phyloP scores from a whole-genome alignment of 1,140 invertebrate genomes.

The Anastatus disparis region DNA sequence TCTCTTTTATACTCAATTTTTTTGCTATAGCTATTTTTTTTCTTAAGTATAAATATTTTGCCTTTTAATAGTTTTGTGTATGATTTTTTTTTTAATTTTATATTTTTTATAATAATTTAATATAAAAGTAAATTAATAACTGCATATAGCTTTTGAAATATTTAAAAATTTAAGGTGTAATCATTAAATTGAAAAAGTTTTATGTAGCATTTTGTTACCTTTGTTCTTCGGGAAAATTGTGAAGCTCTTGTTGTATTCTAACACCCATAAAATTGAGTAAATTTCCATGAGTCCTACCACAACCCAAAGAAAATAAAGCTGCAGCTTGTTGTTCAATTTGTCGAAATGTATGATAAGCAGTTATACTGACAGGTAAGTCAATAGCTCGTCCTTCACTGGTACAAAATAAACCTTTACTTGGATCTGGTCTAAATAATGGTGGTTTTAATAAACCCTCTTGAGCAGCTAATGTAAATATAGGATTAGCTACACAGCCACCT shows the following conservation, averaged over 20 bases:
- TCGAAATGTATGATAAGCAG: slow-evolving; percentile 73
- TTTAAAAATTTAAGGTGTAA: too few species aligned
- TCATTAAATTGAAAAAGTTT: too few species aligned
- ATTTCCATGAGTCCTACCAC: slow-evolving; percentile 70
- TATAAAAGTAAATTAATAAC: too few species aligned
- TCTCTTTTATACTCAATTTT: too few species aligned
- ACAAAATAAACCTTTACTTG: slow-evolving; percentile 70
- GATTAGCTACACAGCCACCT: slow-evolving; percentile 73
- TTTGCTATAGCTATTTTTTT: too few species aligned
- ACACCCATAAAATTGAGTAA: slow-evolving; percentile 73
- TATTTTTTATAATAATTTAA: too few species aligned
- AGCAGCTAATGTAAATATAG: slow-evolving; percentile 73
- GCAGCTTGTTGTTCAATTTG: slow-evolving; percentile 74
- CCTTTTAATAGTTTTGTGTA: too few species aligned
- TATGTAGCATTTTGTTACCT: too few species aligned
- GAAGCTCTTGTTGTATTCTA: slow-evolving; percentile 74
- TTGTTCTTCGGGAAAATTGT: slow-evolving; percentile 75
- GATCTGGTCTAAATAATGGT: slow-evolving; percentile 64
- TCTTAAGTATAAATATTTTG: too few species aligned
- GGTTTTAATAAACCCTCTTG: slow-evolving; percentile 72
- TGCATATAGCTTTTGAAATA: too few species aligned
- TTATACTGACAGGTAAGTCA: slow-evolving; percentile 70
- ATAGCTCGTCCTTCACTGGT: slow-evolving; percentile 75
- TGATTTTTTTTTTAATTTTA: too few species aligned
- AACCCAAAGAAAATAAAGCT: slow-evolving; percentile 70